These are phyloP conservation scores for Galerucella nymphaeae DNA, from an alignment of 2,888 invertebrate genomes.

Conservation along the genomic window DNA sequence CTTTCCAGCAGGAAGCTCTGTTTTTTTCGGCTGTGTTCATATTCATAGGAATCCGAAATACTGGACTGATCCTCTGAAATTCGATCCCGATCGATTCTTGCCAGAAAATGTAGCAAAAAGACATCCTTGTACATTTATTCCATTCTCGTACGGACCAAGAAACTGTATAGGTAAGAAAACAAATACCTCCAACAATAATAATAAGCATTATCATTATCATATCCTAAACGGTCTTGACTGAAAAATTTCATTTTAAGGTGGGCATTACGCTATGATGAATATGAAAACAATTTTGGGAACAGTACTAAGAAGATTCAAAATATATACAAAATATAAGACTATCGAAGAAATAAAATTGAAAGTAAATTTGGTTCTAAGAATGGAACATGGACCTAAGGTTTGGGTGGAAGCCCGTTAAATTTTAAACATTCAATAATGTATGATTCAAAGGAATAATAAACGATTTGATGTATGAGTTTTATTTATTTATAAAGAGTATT, in stretches of 20 bases:
- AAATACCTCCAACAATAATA: not conserved
- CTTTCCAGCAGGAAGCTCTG: slow-evolving; percentile 55
- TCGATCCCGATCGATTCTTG: slow-evolving; percentile 71
- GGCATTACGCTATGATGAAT: slow-evolving; percentile 63
- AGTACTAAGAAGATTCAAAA: slow-evolving; percentile 58
- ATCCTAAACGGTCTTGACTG: too few species aligned
- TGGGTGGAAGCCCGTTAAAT: slow-evolving; percentile 35
- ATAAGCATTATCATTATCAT: too few species aligned
- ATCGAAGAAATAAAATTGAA: slow-evolving; percentile 52
- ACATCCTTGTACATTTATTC: slow-evolving; percentile 66
- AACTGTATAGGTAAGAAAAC: slow-evolving; percentile 67
- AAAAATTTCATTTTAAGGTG: slow-evolving; percentile 24
- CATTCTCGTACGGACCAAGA: slow-evolving; percentile 66
- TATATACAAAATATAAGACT: slow-evolving; percentile 54
- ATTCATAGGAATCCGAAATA: slow-evolving; percentile 66
- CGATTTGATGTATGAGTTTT: too few species aligned
- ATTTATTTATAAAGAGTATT: too few species aligned
- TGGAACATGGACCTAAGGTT: slow-evolving; percentile 47
- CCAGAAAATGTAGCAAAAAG: slow-evolving; percentile 65
- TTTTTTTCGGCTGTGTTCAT: slow-evolving; percentile 63
- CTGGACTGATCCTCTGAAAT: slow-evolving; percentile 70
- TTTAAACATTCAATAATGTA: not conserved
- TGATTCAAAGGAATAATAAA: too few species aligned
- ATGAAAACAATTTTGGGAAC: slow-evolving; percentile 63
- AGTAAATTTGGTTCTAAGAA: slow-evolving; percentile 47